Base-by-base conservation (phyloP, 1,140 invertebrate species). In the Aphaenogaster floridana region DNA sequence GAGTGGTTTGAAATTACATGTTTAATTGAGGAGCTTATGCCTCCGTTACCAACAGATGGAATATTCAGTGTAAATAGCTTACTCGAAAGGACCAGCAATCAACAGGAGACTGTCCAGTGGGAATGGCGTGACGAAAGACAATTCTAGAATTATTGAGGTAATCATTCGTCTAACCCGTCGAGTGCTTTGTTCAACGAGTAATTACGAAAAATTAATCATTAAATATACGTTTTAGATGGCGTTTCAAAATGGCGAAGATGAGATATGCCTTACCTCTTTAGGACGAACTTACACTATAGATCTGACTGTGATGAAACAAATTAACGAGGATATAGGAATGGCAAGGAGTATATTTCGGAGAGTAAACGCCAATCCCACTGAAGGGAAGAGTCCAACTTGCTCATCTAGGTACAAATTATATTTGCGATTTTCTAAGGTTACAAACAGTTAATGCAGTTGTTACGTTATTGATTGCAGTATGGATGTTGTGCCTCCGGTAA, bases 1-100 rank as follows among this genome's bases (percentile, higher is more conserved):
- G 99, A 99, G 95, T 96, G 99, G 88, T 99, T 99, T 94, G 99
- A 99, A 96, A 99, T 99, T 80, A 99, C 99, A 0, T 98, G 98
- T 91, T 96, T 99, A 7, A 99, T 99, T 92, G 98, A 98, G 3
- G 99, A 99, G 96, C 95, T 99, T 74, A 98, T 99, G 98, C 99
- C 99, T 28, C 97, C 97, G 21, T 96, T 99, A 89, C 99, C 99
- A 1, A 97, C 97, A 8, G 98, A 99, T 95, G 99, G 99, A 13
- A 98, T 99, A 90, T 99, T 99, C 96, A 96, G 97, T 77, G 98
- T 99, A 86, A 98, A 99, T 96, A 96, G 96, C 64, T 96, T 99
- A 92, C 96, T 99, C 76, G 97, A 98, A 95, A 97, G 95, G 97
- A 93, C 97, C 97, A 92, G 93, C 92, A 88, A 97, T 92, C 96